phyloP scores from a whole-genome alignment of 1,140 invertebrate genomes.

The Drosophila nebulosa region DNA sequence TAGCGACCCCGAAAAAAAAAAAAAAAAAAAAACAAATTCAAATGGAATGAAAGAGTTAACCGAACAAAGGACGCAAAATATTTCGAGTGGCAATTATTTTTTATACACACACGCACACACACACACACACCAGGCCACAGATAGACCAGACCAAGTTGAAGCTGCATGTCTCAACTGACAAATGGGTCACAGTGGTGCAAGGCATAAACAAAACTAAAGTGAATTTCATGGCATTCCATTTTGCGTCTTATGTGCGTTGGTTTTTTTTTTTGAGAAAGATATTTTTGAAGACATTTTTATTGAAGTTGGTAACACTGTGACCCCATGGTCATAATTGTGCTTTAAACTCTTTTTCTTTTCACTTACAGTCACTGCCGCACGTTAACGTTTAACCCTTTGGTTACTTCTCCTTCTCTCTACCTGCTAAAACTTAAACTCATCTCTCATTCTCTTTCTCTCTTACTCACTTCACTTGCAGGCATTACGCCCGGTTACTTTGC shows the following conservation, averaged over 20 bases:
- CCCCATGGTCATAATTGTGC: slow-evolving; percentile 40
- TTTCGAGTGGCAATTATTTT: slow-evolving; percentile 76
- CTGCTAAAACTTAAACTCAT: slow-evolving; percentile 13
- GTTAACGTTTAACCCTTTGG: too few relatives aligned
- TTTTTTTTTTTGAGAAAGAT: not conserved
- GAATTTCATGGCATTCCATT: not conserved
- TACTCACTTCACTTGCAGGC: slow-evolving; percentile 64
- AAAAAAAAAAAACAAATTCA: not conserved
- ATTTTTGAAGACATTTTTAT: not conserved
- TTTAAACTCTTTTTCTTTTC: slow-evolving; percentile 41
- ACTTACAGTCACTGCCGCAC: not conserved
- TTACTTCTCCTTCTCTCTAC: not conserved
- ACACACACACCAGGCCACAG: not conserved
- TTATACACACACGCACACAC: slow-evolving; percentile 48
- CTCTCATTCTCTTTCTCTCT: slow-evolving; percentile 25
- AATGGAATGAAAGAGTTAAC: slow-evolving; percentile 67
- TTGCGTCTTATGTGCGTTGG: too few relatives aligned
- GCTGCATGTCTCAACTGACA: slow-evolving; percentile 10
- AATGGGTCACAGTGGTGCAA: slow-evolving; percentile 9
- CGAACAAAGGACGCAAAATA: slow-evolving; percentile 67
- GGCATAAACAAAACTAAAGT: not conserved
- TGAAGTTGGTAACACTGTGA: not conserved
- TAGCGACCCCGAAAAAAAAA: slow-evolving; percentile 28
- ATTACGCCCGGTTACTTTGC: slow-evolving; percentile 81
- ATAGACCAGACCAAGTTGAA: slow-evolving; percentile 31